These are phyloP conservation scores for Ennomos fuscantarius DNA, from an alignment of 2,888 invertebrate species.

Conservation along the genomic window DNA sequence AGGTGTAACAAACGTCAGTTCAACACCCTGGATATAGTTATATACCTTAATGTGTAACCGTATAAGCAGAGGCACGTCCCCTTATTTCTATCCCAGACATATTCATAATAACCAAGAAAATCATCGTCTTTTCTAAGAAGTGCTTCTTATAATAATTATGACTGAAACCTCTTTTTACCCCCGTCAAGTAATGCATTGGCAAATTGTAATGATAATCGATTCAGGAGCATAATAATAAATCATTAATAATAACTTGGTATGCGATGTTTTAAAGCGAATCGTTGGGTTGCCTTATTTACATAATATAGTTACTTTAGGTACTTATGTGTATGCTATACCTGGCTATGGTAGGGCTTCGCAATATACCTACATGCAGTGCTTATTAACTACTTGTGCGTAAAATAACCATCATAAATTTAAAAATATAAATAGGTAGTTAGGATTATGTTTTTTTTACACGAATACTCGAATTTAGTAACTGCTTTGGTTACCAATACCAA, in stretches of 20 bases:
- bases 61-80: slow-evolving; percentile 9
- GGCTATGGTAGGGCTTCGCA: too few species aligned
- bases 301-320: too few species aligned
- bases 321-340: too few species aligned
- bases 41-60: not conserved
- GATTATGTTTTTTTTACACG: too few species aligned
- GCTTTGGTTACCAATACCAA: too few species aligned
- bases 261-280: slow-evolving; percentile 9
- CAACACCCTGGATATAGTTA: slow-evolving; percentile 2
- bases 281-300: not conserved
- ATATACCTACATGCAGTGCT: too few species aligned
- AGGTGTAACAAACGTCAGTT: slow-evolving; percentile 10
- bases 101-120: slow-evolving; percentile 37
- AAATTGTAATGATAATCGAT: slow-evolving; percentile 4
- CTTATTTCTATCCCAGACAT: slow-evolving; percentile 18
- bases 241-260: slow-evolving; percentile 44
- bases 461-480: too few species aligned
- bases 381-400: too few species aligned
- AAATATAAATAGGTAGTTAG: too few species aligned
- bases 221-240: slow-evolving; percentile 1
- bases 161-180: slow-evolving; percentile 6
- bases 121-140: slow-evolving; percentile 33
- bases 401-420: too few species aligned
- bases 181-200: slow-evolving; percentile 9
- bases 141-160: slow-evolving; percentile 8